These are phyloP conservation scores for Dryas iulia DNA, from an alignment of 1,140 invertebrate species.

Conservation along the genomic window DNA sequence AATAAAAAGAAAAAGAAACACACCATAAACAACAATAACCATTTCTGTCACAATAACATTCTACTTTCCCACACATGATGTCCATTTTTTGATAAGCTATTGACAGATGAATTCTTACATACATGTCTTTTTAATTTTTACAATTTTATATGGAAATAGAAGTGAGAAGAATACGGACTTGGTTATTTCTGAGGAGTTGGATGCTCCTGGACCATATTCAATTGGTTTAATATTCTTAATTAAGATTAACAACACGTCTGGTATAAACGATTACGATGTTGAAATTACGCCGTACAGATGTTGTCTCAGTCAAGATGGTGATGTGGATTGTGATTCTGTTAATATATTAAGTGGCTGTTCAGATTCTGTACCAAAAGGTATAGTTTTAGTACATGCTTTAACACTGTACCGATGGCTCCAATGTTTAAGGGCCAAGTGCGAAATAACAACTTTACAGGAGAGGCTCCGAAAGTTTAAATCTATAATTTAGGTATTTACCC, in stretches of 20 bases:
- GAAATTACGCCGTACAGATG: constrained; percentile 52
- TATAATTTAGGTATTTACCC: too few relatives aligned
- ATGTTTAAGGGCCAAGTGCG: too few relatives aligned
- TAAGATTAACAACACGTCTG: constrained; percentile 48
- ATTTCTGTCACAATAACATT: neutral
- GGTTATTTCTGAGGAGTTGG: constrained; percentile 36
- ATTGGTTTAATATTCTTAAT: constrained; percentile 50
- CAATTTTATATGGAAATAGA: constrained; percentile 38
- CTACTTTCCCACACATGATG: too few relatives aligned
- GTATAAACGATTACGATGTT: constrained; percentile 42
- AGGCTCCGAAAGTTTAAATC: too few relatives aligned
- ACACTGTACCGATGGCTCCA: too few relatives aligned
- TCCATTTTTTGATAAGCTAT: neutral
- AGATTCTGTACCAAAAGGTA: constrained; percentile 49
- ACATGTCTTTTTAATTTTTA: constrained; percentile 42
- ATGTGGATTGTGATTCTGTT: constrained; percentile 47
- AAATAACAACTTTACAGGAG: too few relatives aligned
- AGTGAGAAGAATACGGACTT: constrained; percentile 31
- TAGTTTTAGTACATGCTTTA: too few relatives aligned
- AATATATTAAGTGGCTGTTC: constrained; percentile 44
- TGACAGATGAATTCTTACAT: constrained; percentile 46
- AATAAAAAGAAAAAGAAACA: neutral
- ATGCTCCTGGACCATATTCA: constrained; percentile 25
- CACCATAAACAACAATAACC: neutral
- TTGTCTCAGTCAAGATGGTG: constrained; percentile 40